phyloP scores from a whole-genome alignment of 2,113 vertebrate genomes.

The Anas platyrhynchos region DNA sequence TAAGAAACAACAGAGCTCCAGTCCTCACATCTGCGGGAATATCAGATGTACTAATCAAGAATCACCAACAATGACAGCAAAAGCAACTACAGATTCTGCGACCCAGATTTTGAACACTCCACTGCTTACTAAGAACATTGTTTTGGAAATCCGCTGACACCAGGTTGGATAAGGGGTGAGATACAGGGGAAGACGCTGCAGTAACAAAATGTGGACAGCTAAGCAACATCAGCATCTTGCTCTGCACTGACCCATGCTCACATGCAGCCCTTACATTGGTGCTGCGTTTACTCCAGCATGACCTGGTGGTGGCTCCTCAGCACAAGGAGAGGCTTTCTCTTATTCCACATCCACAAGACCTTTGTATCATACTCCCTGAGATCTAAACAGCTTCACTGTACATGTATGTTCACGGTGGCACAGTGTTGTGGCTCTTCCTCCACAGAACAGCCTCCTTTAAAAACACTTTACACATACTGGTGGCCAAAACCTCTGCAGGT shows the following conservation, averaged over 20 bases:
- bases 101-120: neutral
- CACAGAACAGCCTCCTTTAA: neutral
- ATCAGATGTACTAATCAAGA: neutral
- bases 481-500: neutral
- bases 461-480: neutral
- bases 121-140: neutral
- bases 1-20: neutral
- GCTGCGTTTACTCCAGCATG: fast-evolving
- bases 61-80: neutral
- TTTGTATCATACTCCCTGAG: fast-evolving
- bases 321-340: neutral
- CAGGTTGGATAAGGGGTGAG: neutral
- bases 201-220: neutral
- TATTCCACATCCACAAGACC: neutral
- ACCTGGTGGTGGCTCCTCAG: neutral
- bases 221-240: neutral
- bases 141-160: neutral
- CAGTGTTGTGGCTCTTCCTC: neutral
- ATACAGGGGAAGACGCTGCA: neutral
- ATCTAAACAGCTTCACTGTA: neutral
- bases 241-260: fast-evolving
- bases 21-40: neutral
- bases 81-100: neutral
- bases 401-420: neutral
- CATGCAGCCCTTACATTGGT: neutral